Conservation (phyloP, 2,888 invertebrate genomes). For the Argyresthia goedartella region DNA sequence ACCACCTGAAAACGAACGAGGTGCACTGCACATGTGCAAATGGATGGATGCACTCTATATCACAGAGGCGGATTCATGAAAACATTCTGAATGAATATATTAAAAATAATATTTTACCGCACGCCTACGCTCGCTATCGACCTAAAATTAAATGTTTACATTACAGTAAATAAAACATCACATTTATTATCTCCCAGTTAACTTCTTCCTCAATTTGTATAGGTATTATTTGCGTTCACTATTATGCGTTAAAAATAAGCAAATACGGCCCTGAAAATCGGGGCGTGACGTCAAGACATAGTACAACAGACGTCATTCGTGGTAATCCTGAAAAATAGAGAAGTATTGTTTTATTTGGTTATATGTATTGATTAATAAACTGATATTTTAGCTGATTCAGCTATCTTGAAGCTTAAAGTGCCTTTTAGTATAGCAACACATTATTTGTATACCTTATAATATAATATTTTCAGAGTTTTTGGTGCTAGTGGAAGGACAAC, state of each 20-base stretch:
- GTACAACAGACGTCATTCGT: slow-evolving; percentile 46
- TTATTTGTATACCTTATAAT: background rate
- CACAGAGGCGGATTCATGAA: background rate
- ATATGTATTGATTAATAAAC: too few species aligned
- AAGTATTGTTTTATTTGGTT: background rate
- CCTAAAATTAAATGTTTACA: background rate
- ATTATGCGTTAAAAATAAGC: slow-evolving; percentile 44
- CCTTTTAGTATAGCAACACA: background rate
- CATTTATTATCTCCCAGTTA: slow-evolving; percentile 22
- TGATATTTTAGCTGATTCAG: background rate
- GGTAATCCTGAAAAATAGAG: slow-evolving; percentile 27
- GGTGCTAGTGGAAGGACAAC: background rate
- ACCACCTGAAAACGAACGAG: too few species aligned
- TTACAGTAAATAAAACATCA: slow-evolving; percentile 7
- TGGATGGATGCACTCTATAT: background rate
- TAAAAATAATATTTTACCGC: background rate
- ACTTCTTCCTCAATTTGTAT: slow-evolving; percentile 19
- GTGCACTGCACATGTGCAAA: slow-evolving; percentile 59
- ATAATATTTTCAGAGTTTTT: background rate
- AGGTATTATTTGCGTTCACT: slow-evolving; percentile 20
- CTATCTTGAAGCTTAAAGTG: background rate
- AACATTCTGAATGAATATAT: background rate
- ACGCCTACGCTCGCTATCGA: background rate
- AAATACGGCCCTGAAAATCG: slow-evolving; percentile 60
- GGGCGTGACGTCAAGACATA: slow-evolving; percentile 54